Conservation (phyloP, 2,888 invertebrate genomes). For the Spodoptera picta region DNA sequence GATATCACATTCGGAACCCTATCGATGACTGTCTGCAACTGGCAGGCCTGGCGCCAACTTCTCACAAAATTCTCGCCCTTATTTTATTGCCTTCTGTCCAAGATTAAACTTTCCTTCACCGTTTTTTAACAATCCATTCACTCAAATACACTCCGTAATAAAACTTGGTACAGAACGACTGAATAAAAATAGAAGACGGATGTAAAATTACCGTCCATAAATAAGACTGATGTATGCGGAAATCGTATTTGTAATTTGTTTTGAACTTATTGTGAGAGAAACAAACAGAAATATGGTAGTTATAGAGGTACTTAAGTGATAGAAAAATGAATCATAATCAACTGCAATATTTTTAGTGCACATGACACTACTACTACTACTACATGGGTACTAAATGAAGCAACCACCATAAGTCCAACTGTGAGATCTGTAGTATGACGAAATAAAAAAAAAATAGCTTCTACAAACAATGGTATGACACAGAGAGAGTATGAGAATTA, state of each 20-base stretch:
- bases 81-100: conserved; percentile 86
- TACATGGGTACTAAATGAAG: no score
- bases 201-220: conserved; percentile 25
- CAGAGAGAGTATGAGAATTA: no score
- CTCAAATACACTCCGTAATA: conserved; percentile 68
- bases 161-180: conserved; percentile 56
- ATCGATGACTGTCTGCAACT: conserved; percentile 87
- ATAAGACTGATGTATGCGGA: conserved; percentile 24
- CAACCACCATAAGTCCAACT: no score
- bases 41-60: conserved; percentile 85
- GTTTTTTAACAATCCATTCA: conserved; percentile 75
- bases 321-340: no score
- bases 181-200: conserved; percentile 60
- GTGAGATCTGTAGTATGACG: no score
- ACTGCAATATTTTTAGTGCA: no score
- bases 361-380: no score
- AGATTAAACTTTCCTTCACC: conserved; percentile 82
- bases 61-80: conserved; percentile 84
- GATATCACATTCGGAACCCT: conserved; percentile 73
- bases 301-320: no score
- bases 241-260: conserved; percentile 27
- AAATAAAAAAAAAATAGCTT: no score
- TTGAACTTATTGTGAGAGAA: conserved; percentile 16
- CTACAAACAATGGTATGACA: no score
- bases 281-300: background rate